Percentiles rank a stretch among this genome's conserved stretches.
phyloP scores from a whole-genome alignment of 2,113 vertebrate species.

The Spheniscus mendiculus region DNA sequence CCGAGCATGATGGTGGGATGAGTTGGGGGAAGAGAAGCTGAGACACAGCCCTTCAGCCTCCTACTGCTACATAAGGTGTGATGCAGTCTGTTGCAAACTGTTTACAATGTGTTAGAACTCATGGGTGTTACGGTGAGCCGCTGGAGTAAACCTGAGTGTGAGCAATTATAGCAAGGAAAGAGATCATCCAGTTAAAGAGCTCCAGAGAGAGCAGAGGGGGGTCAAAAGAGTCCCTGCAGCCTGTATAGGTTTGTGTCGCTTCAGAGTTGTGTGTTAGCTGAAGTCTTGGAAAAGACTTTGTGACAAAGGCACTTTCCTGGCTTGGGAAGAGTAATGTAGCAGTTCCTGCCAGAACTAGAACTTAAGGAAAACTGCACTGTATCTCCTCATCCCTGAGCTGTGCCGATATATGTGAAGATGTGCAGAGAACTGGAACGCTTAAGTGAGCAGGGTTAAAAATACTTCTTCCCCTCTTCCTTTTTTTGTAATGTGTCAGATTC shows the following conservation, averaged over 20 bases:
- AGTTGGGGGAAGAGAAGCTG: background rate
- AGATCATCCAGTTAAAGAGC: background rate
- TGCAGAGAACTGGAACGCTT: background rate
- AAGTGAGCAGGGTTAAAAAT: background rate
- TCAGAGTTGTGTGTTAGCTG: background rate
- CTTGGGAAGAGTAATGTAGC: background rate
- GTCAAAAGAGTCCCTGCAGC: background rate
- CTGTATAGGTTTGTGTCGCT: background rate
- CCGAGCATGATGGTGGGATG: background rate
- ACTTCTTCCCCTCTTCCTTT: background rate
- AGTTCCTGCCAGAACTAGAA: background rate
- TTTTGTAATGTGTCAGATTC: background rate
- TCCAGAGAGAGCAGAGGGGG: background rate
- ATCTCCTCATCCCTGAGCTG: background rate
- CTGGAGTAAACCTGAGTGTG: background rate
- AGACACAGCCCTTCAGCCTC: background rate
- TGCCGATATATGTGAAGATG: background rate
- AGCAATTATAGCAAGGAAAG: background rate
- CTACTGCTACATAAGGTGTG: background rate
- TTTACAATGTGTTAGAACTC: background rate
- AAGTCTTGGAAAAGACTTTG: background rate
- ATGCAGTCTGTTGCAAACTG: background rate
- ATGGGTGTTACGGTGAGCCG: background rate
- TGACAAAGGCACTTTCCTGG: background rate
- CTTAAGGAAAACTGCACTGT: background rate